Evolutionary conservation across 2,888 invertebrate species (phyloP).

Genomic region (Temnothorax rugatulus): DNA sequence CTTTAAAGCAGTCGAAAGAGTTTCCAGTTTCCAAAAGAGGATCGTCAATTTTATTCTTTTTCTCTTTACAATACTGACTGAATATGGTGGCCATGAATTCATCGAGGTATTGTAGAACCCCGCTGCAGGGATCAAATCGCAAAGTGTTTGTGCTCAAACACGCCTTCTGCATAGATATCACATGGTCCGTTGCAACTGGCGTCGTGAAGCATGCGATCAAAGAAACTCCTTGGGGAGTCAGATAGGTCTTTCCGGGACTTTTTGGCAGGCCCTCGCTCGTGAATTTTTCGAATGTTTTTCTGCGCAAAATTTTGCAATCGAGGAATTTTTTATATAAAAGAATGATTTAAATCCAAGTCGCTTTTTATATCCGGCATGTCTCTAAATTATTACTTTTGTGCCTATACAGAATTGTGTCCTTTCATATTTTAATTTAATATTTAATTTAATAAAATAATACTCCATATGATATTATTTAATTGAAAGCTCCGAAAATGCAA

Average conservation of each 20-base stretch:
- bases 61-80: constrained; percentile 7
- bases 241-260: not conserved
- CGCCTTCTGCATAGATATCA: not conserved
- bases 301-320: not conserved
- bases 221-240: not conserved
- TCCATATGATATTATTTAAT: not conserved
- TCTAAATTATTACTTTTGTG: not conserved
- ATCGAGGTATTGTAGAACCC: not conserved
- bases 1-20: not conserved
- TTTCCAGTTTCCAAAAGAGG: constrained; percentile 5
- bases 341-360: not conserved
- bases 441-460: not conserved
- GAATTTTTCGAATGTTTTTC: constrained; percentile 7
- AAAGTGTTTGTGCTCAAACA: not conserved
- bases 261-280: not conserved
- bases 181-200: not conserved
- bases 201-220: not conserved
- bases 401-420: not conserved
- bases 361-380: not conserved
- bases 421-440: constrained; percentile 4
- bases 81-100: constrained; percentile 13
- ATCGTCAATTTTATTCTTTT: not conserved
- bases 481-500: not conserved
- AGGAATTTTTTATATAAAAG: not conserved
- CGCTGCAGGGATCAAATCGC: constrained; percentile 12